A percentile compares a stretch with the other conserved stretches of the same genome.
phyloP scores from a whole-genome alignment of 2,113 vertebrate genomes.

The Acrocephalus kingi region DNA sequence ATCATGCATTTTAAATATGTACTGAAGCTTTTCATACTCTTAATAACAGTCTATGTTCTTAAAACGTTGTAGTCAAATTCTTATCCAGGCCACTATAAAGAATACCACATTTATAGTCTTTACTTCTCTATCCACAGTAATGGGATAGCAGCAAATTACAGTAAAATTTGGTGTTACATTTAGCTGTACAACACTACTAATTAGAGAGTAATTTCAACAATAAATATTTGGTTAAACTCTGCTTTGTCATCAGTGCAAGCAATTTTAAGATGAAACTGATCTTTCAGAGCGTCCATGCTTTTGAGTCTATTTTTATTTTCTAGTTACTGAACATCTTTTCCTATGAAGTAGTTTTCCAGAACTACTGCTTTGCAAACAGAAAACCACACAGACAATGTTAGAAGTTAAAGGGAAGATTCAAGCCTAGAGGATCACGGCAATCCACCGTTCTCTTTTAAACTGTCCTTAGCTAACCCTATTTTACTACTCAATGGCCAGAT shows the following conservation, averaged over 20 bases:
- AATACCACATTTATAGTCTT: conserved; percentile 10
- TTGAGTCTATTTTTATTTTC: conserved; percentile 71
- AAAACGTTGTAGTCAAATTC: conserved; percentile 41
- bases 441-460: neutral
- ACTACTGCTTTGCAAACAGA: conserved; percentile 51
- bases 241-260: conserved; percentile 74
- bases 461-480: neutral
- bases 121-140: conserved; percentile 65
- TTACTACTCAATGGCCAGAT: neutral
- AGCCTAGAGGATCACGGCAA: neutral
- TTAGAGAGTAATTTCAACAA: conserved; percentile 70
- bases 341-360: conserved; percentile 45
- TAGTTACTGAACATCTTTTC: conserved; percentile 47
- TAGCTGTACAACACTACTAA: conserved; percentile 70
- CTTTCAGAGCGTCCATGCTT: conserved; percentile 21
- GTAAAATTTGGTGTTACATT: conserved; percentile 62
- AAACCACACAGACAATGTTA: conserved; percentile 36
- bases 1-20: conserved; percentile 46
- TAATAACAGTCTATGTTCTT: conserved; percentile 1
- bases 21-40: neutral
- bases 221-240: conserved; percentile 74
- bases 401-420: conserved; percentile 26
- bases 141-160: conserved; percentile 53
- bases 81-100: conserved; percentile 62
- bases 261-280: conserved; percentile 70